phyloP scores from a whole-genome alignment of 2,797 vertebrate genomes.

The Buceros bicornis region DNA sequence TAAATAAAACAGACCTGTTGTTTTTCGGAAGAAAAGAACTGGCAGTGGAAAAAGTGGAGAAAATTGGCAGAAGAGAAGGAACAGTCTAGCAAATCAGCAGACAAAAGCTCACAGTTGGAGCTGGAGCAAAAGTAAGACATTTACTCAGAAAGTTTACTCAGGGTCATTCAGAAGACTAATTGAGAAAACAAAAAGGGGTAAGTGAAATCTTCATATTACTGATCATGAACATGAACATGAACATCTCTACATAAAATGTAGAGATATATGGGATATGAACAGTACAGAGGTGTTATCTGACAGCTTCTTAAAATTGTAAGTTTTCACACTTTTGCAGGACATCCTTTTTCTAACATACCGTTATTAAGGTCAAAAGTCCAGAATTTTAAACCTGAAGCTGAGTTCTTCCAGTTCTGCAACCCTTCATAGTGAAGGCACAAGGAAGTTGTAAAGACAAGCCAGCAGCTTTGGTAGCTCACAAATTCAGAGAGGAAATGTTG shows the following conservation, averaged over 20 bases:
- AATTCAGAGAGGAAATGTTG: not conserved
- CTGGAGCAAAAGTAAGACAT: not conserved
- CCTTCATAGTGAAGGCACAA: not conserved
- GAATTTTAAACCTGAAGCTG: not conserved
- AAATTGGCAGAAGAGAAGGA: not conserved
- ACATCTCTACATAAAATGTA: too few species aligned
- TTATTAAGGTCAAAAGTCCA: not conserved
- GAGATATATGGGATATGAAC: not conserved
- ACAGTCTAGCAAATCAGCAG: not conserved
- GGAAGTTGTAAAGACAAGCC: not conserved
- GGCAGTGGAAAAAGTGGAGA: not conserved
- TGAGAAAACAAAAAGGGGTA: not conserved
- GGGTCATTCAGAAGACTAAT: not conserved
- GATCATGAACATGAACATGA: not conserved
- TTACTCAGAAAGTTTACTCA: not conserved
- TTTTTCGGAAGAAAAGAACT: not conserved
- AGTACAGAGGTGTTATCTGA: not conserved
- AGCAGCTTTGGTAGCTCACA: not conserved
- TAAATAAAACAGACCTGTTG: not conserved
- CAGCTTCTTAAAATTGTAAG: not conserved
- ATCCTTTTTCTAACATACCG: not conserved
- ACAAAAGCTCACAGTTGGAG: not conserved
- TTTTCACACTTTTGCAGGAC: not conserved
- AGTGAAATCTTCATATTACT: not conserved
- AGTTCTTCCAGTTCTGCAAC: not conserved